Conservation (phyloP, 1,140 invertebrate species). For the Melipona quadrifasciata region DNA sequence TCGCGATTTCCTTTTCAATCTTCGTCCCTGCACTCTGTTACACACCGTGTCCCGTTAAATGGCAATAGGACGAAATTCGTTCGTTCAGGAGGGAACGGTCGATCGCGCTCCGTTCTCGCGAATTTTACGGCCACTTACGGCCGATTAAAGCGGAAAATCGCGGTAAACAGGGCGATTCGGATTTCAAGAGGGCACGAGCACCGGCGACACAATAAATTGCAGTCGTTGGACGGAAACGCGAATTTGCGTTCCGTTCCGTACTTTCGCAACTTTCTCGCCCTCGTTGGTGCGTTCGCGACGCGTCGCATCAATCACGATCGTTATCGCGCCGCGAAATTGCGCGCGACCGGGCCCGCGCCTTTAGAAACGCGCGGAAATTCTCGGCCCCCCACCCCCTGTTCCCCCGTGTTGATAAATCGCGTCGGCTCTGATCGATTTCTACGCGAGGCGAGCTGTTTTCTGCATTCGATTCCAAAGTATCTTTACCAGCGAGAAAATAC, state of each 20-base stretch:
- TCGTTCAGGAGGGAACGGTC: not conserved
- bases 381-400: not conserved
- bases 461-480: not conserved
- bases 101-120: not conserved
- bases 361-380: slow-evolving; percentile 1
- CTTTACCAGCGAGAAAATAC: not conserved
- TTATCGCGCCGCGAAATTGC: slow-evolving; percentile 28
- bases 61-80: not conserved
- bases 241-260: slow-evolving; percentile 20
- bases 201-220: slow-evolving; percentile 39
- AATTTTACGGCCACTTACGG: not conserved
- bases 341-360: not conserved
- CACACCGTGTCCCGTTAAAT: not conserved
- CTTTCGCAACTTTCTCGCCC: slow-evolving; percentile 13
- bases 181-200: not conserved
- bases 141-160: slow-evolving; percentile 6
- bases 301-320: slow-evolving; percentile 34
- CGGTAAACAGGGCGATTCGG: slow-evolving; percentile 1
- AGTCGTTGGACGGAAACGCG: slow-evolving; percentile 41
- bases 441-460: slow-evolving; percentile 1
- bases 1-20: too few species aligned
- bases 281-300: not conserved
- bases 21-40: too few species aligned
- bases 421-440: slow-evolving; percentile 2
- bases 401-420: slow-evolving; percentile 10